Evolutionary conservation across 2,888 invertebrate species (phyloP), one percentile per base, ranked within the genome.

Genomic region (Hyposoter didymator): DNA sequence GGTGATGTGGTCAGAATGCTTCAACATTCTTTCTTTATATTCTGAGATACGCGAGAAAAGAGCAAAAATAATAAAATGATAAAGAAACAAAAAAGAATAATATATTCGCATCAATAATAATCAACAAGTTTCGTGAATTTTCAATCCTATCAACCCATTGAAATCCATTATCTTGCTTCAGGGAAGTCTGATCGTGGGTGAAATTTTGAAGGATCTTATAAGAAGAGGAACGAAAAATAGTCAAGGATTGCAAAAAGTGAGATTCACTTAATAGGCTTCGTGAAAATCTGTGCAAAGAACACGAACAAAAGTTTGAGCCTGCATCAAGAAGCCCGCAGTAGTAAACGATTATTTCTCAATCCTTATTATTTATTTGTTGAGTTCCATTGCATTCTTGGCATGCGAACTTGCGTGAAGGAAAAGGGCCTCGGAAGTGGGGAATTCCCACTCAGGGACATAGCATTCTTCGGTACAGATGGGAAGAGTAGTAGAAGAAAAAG

Each of bases 381-480:
- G 14, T 32, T 35, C n/a, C 8, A 12, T 4, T 35, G 32, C 47
- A 62, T 39, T 75, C n/a, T 45, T 32, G 8, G 8, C 55, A n/a
- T 7, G 28, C 14, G 17, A 47, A 28, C 10, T 28, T 12, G 6
- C 14, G 14, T 10, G 28, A 47, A 39, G 17, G 73, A 81, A 81
- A 62, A 62, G 43, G 52, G 78, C 62, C 62, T 49, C 73, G 73
- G 72, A 28, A 39, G 47, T 52, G 76, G 22, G 14, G 69, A 74
- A 74, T 69, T 70, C 14, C n/a, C 19, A 6, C 28, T 59, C 17
- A 17, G 39, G 52, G 80, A 67, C 67, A 49, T 59, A 69, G 78
- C 55, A 78, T 19, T 43, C 35, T 22, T 10, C 17, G 28, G 19
- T 12, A 52, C 19, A 62, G 49, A 75, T 76, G 49, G 49, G 67